Evolutionary conservation across 2,888 invertebrate species (phyloP).

Genomic region (Limnephilus marmoratus): DNA sequence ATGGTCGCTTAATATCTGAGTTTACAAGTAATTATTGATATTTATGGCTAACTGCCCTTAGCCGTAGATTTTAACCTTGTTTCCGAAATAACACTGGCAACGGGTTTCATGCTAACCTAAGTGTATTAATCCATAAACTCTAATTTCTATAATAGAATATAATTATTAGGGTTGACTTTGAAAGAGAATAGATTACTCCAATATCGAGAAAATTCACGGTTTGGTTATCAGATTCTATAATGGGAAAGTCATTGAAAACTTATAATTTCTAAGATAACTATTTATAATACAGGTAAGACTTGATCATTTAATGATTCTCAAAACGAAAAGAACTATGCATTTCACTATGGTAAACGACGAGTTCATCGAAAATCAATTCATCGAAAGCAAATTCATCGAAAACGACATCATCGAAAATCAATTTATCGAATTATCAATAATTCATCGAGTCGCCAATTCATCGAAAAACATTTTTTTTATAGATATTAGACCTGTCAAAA

Average conservation of each 20-base stretch:
- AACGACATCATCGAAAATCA: no score
- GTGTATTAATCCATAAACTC: constrained; percentile 10
- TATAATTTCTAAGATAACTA: not conserved
- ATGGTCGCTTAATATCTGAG: not conserved
- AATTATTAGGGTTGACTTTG: not conserved
- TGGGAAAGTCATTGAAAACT: not conserved
- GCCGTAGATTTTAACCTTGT: not conserved
- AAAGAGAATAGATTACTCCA: not conserved
- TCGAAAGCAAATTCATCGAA: no score
- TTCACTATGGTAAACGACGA: no score
- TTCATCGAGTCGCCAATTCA: no score
- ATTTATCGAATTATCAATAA: no score
- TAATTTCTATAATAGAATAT: constrained; percentile 22
- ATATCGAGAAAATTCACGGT: not conserved
- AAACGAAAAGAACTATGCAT: not conserved
- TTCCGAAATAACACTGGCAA: not conserved
- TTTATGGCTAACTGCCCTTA: not conserved
- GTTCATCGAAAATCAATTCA: no score
- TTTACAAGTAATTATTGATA: not conserved
- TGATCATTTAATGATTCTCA: not conserved
- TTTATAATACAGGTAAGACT: not conserved
- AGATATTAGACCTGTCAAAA: no score
- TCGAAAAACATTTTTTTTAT: no score
- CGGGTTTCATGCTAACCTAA: not conserved
- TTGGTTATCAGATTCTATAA: not conserved